Percentiles rank a stretch among this genome's conserved stretches.
phyloP scores from a whole-genome alignment of 2,797 vertebrate species.

The Dipus sagitta region DNA sequence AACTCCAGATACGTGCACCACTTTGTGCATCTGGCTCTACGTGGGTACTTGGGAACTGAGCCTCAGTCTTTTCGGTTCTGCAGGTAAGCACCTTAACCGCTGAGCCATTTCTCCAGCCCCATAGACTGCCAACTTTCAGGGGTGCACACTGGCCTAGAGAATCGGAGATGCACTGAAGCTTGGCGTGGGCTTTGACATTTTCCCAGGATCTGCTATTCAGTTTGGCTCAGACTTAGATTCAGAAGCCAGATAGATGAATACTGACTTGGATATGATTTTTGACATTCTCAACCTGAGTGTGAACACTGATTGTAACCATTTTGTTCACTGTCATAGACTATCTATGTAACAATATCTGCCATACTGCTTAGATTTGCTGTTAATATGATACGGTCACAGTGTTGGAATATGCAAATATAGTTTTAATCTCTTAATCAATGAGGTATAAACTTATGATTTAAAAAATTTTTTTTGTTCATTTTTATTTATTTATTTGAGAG shows the following conservation, averaged over 20 bases:
- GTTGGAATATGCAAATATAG: conserved; percentile 3
- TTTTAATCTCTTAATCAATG: conserved; percentile 13
- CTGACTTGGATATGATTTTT: not conserved
- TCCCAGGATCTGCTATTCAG: not conserved
- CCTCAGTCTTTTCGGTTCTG: too few relatives aligned
- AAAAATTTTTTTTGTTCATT: too few relatives aligned
- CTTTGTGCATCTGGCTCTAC: too few relatives aligned
- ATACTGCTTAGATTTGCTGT: not conserved
- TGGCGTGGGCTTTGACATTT: conserved; percentile 25
- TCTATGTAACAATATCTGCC: not conserved
- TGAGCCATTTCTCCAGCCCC: too few relatives aligned
- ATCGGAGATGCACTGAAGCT: not conserved
- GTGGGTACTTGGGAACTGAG: too few relatives aligned
- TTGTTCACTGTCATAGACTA: not conserved
- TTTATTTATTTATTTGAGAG: too few relatives aligned
- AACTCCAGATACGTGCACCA: too few relatives aligned
- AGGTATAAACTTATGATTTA: not conserved
- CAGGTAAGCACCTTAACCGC: too few relatives aligned
- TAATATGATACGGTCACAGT: not conserved
- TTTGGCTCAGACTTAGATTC: conserved; percentile 25
- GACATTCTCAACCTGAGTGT: conserved; percentile 30
- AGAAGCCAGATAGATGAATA: conserved; percentile 7
- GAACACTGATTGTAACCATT: not conserved
- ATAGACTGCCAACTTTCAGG: not conserved
- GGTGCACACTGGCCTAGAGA: not conserved